Percentiles rank a stretch among this genome's conserved stretches.
Conservation (phyloP, 2,797 vertebrate genomes). For the Muscicapa comitata region DNA sequence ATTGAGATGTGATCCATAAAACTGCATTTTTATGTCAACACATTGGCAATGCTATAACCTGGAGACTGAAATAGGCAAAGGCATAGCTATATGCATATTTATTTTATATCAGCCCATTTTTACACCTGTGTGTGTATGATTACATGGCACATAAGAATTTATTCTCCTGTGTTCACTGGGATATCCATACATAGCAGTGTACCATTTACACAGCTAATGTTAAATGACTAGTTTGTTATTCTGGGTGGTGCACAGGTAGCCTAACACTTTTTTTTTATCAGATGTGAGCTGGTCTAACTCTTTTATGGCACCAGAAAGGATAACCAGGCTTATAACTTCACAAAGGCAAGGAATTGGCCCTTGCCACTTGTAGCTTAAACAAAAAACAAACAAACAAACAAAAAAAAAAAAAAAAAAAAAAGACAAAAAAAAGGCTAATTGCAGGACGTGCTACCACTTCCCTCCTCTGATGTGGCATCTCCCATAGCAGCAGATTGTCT, state of each 20-base stretch:
- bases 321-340: background rate
- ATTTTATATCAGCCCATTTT: background rate
- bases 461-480: conserved; percentile 15
- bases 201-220: background rate
- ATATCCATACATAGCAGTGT: background rate
- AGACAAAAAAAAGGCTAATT: background rate
- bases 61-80: background rate
- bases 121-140: background rate
- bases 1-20: conserved; percentile 50
- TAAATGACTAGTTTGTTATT: background rate
- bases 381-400: background rate
- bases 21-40: conserved; percentile 46
- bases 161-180: background rate
- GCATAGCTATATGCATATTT: background rate
- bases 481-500: conserved; percentile 48
- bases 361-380: conserved; percentile 24
- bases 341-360: background rate
- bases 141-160: background rate
- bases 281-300: background rate
- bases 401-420: background rate
- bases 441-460: background rate
- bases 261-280: background rate
- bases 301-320: background rate
- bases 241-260: background rate
- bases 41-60: conserved; percentile 6